These are phyloP conservation scores for Atta cephalotes DNA, from an alignment of 1,140 invertebrate species.

Conservation along the genomic window DNA sequence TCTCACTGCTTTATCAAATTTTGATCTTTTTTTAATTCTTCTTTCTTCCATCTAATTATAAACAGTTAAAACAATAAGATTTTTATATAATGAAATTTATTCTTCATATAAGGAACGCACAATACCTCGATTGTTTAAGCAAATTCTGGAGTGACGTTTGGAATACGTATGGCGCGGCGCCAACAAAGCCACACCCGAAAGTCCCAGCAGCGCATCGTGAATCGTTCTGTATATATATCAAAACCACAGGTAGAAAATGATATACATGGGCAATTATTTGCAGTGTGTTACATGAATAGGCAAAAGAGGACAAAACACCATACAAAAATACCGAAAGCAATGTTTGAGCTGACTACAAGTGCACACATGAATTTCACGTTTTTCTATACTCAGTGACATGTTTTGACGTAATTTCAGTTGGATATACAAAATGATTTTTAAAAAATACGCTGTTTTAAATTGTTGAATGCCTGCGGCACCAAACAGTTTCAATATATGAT, in stretches of 20 bases:
- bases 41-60: neutral
- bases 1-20: neutral
- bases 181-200: conserved; percentile 42
- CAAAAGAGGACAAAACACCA: conserved; percentile 39
- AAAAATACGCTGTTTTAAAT: neutral
- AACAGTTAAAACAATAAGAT: conserved; percentile 3
- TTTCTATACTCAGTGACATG: neutral
- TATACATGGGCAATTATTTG: conserved; percentile 32
- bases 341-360: conserved; percentile 41
- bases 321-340: conserved; percentile 6
- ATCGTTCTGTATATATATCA: conserved; percentile 20
- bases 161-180: conserved; percentile 15
- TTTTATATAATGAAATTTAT: conserved; percentile 22
- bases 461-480: neutral
- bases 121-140: conserved; percentile 42
- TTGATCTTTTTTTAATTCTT: neutral
- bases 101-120: neutral
- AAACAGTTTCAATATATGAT: neutral
- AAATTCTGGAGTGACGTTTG: conserved; percentile 21
- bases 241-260: conserved; percentile 24
- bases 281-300: neutral
- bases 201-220: neutral
- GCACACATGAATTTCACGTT: conserved; percentile 10
- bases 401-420: conserved; percentile 49
- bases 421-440: conserved; percentile 30